Base-by-base conservation (phyloP, 64 coral and sea anemone genomes). In the Trachythela sp. region DNA sequence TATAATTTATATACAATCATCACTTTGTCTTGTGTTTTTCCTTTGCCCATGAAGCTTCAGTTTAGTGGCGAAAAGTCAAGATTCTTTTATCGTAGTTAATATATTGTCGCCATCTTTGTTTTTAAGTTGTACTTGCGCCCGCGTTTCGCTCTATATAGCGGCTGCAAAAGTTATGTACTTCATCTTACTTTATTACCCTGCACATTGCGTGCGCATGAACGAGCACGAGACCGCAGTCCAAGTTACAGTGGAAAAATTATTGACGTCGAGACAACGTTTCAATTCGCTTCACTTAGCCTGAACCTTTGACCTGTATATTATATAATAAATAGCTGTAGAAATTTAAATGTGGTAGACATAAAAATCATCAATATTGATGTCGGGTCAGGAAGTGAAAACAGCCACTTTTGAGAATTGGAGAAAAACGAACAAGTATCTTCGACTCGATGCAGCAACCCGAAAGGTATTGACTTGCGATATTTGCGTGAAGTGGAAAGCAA, bases 361-460 rank as follows among this genome's bases (percentile, higher is more conserved):
- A n/a, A n/a, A n/a, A n/a, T n/a, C n/a, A n/a, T n/a, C n/a, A n/a
- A n/a, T n/a, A n/a, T n/a, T 32, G 30, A 70, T 72, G 68, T 26
- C 68, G 68, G 68, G 68, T 72, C 68, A 35, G 14, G 68, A 52
- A 89, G 88, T 85, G 42, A 90, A 90, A 90, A 77, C 59, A 84
- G 58, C 80, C 24, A 90, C 89, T 84, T 90, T 90, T 58, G 36
- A 90, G 80, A 84, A 67, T 27, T 90, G 89, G 80, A 93, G 89
- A 93, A 85, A 93, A 48, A 38, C 83, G 50, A 93, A 93, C 64
- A 93, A 89, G 88, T 89, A 86, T 60, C 92, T 93, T 45, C 58
- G 36, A 51, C 88, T 93, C 89, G 92, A 86, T 93, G 48, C 58
- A 68, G 10, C 80, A 85, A 67, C 68, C 17, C 14, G 68, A 59